Evolutionary conservation across 1,140 invertebrate species (phyloP), one percentile per base, ranked within the genome.

Genomic region (Bombus pascuorum): DNA sequence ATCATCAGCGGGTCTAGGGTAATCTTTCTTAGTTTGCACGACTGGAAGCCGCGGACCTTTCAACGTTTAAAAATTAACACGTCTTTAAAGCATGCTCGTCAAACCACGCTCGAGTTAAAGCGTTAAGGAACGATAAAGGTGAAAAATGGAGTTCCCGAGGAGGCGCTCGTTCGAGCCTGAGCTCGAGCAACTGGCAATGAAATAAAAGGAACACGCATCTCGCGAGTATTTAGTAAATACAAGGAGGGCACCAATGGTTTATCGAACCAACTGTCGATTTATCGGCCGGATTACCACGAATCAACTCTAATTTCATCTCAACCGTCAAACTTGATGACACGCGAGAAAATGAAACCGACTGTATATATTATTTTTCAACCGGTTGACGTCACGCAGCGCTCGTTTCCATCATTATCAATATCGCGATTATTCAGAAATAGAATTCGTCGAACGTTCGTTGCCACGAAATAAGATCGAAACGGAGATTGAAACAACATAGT

Each of bases 281-380:
- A 85, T 85, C 78, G 83, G 78, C 59, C 62, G 78, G 83, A 85
- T 81, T 85, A 85, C 78, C 62, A 47, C 78, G 83, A 85, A 85
- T 85, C 83, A 68, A 85, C 83, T 85, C 83, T 44, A 71, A 81
- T 85, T 85, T 85, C 83, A 74, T 85, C 78, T 25, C 59, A 37
- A 0, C 78, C 44, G 78, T 85, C 83, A 68, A 74, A 81, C 78
- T 57, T 81, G 83, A 85, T 85, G 83, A 80, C 83, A 74, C 70
- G 44, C 71, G 77, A 72, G 83, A 81, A 85, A 85, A 71, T 42
- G 83, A 85, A 66, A 85, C 83, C 78, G 57, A 42, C 70, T 85
- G 78, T 85, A 71, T 81, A 73, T 81, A 74, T 85, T 85, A 85
- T 37, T 85, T 81, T 85, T 71, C 83, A 85, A 70, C 57, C 78